phyloP scores from a whole-genome alignment of 1,140 invertebrate species.

The Paraescarpia echinospica region DNA sequence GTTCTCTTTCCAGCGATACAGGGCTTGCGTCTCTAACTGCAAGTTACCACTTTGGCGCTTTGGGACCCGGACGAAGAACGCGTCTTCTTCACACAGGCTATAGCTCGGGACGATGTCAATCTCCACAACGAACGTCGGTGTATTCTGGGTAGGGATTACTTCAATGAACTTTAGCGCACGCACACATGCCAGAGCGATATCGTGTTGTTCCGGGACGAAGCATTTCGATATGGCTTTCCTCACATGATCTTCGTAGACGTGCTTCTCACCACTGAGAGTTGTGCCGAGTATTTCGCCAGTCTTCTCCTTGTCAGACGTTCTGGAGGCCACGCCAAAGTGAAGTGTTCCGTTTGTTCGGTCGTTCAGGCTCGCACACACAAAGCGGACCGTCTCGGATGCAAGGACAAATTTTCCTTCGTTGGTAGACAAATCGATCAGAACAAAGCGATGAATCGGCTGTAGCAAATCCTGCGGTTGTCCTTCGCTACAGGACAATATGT shows the following conservation, averaged over 20 bases:
- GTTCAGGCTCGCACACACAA: slow-evolving; percentile 20
- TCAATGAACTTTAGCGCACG: slow-evolving; percentile 8
- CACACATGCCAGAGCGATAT: slow-evolving; percentile 14
- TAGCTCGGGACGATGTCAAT: slow-evolving; percentile 19
- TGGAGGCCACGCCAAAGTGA: slow-evolving; percentile 19
- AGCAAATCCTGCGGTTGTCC: neutral
- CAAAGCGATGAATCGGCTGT: neutral
- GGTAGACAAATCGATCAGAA: neutral
- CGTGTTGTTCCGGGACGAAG: slow-evolving; percentile 18
- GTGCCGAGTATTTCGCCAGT: slow-evolving; percentile 2
- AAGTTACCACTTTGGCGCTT: neutral
- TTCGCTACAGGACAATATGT: neutral
- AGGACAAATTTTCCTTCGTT: neutral
- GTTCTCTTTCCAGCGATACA: neutral
- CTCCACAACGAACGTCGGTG: slow-evolving; percentile 12
- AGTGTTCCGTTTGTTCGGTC: slow-evolving; percentile 23
- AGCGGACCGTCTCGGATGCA: neutral
- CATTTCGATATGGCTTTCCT: slow-evolving; percentile 7
- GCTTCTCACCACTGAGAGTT: neutral
- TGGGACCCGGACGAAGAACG: slow-evolving; percentile 11
- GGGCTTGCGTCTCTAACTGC: neutral
- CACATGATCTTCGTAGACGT: neutral
- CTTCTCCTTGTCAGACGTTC: neutral
- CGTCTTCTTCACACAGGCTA: slow-evolving; percentile 15
- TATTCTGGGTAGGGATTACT: neutral